A percentile compares a stretch with the other conserved stretches of the same genome.
phyloP scores from a whole-genome alignment of 2,888 invertebrate genomes.

The Quadriops clusia region DNA sequence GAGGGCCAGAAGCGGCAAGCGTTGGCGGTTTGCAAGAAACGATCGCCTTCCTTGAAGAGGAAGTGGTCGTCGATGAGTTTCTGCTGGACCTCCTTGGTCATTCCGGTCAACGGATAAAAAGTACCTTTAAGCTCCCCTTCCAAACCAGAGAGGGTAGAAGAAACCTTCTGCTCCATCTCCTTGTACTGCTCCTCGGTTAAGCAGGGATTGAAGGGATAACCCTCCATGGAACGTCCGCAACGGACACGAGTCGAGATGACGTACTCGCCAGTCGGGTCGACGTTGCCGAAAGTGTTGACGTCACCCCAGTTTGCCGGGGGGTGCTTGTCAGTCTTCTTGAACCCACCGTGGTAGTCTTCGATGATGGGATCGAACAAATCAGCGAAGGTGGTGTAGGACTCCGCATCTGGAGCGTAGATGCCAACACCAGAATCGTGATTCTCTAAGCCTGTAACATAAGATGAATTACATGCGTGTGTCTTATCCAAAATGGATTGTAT shows the following conservation, averaged over 20 bases:
- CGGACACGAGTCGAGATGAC: constrained; percentile 93
- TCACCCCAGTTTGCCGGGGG: constrained; percentile 92
- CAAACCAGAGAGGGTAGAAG: constrained; percentile 66
- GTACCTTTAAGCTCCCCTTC: constrained; percentile 87
- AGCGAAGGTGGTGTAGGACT: constrained; percentile 83
- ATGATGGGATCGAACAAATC: constrained; percentile 96
- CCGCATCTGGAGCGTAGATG: constrained; percentile 95
- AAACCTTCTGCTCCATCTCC: constrained; percentile 90
- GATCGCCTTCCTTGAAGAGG: constrained; percentile 94
- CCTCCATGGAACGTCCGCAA: constrained; percentile 88
- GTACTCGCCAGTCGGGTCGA: constrained; percentile 83
- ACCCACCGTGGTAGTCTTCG: constrained; percentile 92
- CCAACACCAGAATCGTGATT: constrained; percentile 95
- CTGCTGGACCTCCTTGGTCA: constrained; percentile 93
- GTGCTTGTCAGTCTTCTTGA: constrained; percentile 89
- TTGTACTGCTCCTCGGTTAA: constrained; percentile 93
- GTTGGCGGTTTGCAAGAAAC: constrained; percentile 84
- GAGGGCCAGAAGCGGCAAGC: constrained; percentile 96
- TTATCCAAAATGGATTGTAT: too few species aligned
- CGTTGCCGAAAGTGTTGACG: constrained; percentile 75
- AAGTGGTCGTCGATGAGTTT: constrained; percentile 96
- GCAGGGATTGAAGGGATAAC: constrained; percentile 97
- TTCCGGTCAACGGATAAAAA: constrained; percentile 89
- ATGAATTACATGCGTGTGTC: too few species aligned
- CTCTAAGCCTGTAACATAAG: constrained; percentile 75